Conservation (phyloP, 2,888 invertebrate genomes). For the Germaria angustata region DNA sequence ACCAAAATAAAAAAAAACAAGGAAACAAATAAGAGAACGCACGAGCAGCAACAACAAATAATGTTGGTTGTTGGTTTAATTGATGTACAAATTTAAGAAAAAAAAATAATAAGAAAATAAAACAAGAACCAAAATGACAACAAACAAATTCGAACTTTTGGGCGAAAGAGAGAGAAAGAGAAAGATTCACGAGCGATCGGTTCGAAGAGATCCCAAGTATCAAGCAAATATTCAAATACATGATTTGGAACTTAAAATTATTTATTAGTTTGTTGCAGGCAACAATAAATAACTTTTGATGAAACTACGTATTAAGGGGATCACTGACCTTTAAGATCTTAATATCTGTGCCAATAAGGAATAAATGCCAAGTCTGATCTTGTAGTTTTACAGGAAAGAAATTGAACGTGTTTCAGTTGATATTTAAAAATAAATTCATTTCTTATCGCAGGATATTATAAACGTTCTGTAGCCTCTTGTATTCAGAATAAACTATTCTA, state of each 20-base stretch:
- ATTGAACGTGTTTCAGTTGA: no score
- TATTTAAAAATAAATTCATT: no score
- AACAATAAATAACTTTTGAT: not conserved
- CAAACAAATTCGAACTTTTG: not conserved
- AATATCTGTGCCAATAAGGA: no score
- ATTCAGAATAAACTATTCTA: no score
- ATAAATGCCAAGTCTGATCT: no score
- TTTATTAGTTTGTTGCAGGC: conserved; percentile 11
- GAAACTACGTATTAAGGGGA: not conserved
- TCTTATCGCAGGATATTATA: no score
- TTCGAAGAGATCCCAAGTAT: not conserved
- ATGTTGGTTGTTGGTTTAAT: conserved; percentile 30
- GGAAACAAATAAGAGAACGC: not conserved
- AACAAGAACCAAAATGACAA: not conserved
- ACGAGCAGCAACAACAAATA: not conserved
- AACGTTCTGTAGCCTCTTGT: no score
- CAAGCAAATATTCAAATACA: not conserved
- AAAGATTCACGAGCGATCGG: not conserved
- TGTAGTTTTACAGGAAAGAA: no score
- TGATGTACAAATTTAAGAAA: not conserved
- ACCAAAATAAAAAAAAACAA: not conserved
- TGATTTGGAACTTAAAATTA: not conserved
- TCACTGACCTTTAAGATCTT: not conserved
- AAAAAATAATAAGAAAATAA: not conserved
- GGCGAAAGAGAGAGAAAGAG: not conserved